Conservation (phyloP, 1,140 invertebrate genomes). For the Stegodyphus mimosarum region DNA sequence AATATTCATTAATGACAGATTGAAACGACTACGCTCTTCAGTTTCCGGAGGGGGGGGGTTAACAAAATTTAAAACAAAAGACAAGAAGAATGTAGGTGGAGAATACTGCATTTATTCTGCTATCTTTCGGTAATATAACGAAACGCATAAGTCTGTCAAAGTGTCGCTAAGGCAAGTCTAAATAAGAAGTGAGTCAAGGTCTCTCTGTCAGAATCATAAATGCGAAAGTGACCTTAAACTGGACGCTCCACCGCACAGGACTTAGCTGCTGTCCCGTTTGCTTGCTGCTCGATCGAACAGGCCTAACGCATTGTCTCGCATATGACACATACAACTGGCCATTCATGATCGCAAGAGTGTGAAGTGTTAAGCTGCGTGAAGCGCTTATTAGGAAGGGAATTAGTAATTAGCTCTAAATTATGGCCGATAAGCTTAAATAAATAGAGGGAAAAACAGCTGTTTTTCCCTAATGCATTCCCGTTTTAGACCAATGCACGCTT, state of each 20-base stretch:
- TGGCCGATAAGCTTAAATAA: too few relatives aligned
- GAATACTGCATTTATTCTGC: too few relatives aligned
- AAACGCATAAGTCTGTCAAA: slow-evolving; percentile 18
- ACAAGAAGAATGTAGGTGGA: too few relatives aligned
- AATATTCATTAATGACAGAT: too few relatives aligned
- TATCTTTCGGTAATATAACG: not conserved
- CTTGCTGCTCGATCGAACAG: too few relatives aligned
- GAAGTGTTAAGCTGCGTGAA: slow-evolving; percentile 28
- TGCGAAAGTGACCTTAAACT: slow-evolving; percentile 45
- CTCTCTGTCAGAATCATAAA: slow-evolving; percentile 22
- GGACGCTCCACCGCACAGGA: slow-evolving; percentile 27
- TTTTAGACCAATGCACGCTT: too few relatives aligned
- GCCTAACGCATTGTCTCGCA: slow-evolving; percentile 2
- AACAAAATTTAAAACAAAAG: too few relatives aligned
- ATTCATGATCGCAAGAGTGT: slow-evolving; percentile 2
- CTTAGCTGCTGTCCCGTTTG: not conserved
- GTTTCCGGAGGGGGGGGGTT: too few relatives aligned
- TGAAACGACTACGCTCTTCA: too few relatives aligned
- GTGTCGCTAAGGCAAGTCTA: slow-evolving; percentile 1
- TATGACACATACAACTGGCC: not conserved
- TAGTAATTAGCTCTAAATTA: not conserved
- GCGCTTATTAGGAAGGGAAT: slow-evolving; percentile 13
- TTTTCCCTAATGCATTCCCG: too few relatives aligned
- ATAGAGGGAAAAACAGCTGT: too few relatives aligned
- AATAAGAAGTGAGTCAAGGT: slow-evolving; percentile 56